Conservation (phyloP, 1,140 invertebrate species). For the Zeugodacus cucurbitae region DNA sequence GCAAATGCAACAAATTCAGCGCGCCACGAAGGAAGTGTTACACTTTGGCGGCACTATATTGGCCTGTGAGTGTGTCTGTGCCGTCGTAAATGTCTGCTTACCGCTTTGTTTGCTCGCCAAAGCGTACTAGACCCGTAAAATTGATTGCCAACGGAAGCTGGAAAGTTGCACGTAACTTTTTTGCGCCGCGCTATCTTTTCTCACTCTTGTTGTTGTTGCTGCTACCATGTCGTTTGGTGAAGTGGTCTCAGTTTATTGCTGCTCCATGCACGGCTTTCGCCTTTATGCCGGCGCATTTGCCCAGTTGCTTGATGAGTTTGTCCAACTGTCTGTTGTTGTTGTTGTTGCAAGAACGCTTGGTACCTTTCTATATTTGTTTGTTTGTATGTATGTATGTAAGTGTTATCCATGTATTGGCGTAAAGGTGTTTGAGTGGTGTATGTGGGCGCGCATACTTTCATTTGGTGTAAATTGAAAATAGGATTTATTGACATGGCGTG, state of each 20-base stretch:
- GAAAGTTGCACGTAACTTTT: slow-evolving; percentile 60
- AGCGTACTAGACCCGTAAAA: slow-evolving; percentile 50
- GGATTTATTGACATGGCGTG: slow-evolving; percentile 38
- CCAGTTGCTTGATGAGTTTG: slow-evolving; percentile 33
- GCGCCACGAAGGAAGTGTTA: not conserved
- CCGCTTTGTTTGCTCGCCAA: slow-evolving; percentile 33
- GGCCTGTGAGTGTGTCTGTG: not conserved
- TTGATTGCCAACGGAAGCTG: slow-evolving; percentile 65
- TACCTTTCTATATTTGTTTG: not conserved
- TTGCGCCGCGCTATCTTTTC: no score
- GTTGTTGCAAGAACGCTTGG: not conserved
- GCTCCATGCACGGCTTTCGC: not conserved
- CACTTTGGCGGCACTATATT: not conserved
- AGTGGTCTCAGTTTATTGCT: not conserved
- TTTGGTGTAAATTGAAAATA: slow-evolving; percentile 27
- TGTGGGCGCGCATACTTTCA: not conserved
- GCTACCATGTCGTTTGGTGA: not conserved
- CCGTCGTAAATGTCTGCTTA: not conserved
- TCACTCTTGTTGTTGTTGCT: not conserved
- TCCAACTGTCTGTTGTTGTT: not conserved
- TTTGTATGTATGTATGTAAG: not conserved
- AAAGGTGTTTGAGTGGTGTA: not conserved
- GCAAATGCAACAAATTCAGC: not conserved
- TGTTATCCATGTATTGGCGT: not conserved
- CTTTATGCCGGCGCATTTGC: not conserved